Conservation (phyloP, 2,888 invertebrate genomes). For the Ophion ellenae region DNA sequence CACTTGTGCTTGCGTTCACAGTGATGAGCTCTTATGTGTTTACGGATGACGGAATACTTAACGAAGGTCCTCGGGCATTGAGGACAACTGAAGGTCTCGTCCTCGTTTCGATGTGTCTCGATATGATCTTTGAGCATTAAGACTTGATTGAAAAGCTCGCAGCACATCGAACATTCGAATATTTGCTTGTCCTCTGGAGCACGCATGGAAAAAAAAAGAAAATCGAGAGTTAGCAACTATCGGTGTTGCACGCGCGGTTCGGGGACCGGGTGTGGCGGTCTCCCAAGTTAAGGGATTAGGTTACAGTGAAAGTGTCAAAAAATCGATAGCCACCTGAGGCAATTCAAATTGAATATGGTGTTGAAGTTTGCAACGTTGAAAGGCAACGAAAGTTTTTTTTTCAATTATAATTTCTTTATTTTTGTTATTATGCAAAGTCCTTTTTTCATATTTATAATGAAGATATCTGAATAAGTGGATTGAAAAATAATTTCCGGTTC, state of each 20-base stretch:
- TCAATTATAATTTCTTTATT: too few species aligned
- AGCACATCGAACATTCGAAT: constrained; percentile 91
- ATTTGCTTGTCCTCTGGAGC: constrained; percentile 85
- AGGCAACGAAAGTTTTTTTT: too few species aligned
- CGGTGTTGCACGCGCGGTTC: neutral
- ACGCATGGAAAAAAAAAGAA: constrained; percentile 8
- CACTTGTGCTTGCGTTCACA: constrained; percentile 88
- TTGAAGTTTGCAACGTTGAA: neutral
- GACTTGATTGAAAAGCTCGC: constrained; percentile 88
- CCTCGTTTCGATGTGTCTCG: constrained; percentile 86
- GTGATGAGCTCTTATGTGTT: constrained; percentile 91
- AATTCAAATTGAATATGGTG: neutral
- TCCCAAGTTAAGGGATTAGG: too few species aligned
- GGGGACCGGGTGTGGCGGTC: too few species aligned
- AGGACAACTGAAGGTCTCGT: constrained; percentile 89
- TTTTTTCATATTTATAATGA: too few species aligned
- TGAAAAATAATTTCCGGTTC: too few species aligned
- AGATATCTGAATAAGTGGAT: too few species aligned
- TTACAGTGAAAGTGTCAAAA: too few species aligned
- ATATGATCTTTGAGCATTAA: constrained; percentile 88
- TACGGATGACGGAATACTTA: constrained; percentile 89
- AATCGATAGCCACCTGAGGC: too few species aligned
- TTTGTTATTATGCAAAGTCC: too few species aligned
- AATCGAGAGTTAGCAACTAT: constrained; percentile 53
- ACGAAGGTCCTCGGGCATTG: constrained; percentile 87